A percentile compares a stretch with the other conserved stretches of the same genome.
These are phyloP conservation scores for Leptarthrus brevirostris DNA, from an alignment of 2,888 invertebrate species.

Conservation along the genomic window DNA sequence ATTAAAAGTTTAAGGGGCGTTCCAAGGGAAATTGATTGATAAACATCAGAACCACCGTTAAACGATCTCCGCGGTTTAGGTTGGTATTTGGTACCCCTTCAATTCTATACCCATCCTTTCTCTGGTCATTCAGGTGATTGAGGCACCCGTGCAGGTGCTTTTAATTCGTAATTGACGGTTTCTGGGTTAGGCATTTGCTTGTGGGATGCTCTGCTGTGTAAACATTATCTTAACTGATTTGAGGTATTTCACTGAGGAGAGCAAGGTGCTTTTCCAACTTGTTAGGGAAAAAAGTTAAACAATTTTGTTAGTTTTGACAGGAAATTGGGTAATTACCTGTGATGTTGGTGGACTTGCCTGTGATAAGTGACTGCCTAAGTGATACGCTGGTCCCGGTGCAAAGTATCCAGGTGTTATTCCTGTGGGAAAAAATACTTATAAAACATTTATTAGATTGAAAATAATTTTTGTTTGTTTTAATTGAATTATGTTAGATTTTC, in stretches of 20 bases:
- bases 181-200: neutral
- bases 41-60: conserved; percentile 32
- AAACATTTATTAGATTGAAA: neutral
- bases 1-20: conserved; percentile 34
- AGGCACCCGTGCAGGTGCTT: conserved; percentile 42
- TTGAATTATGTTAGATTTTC: too few species aligned
- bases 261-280: conserved; percentile 14
- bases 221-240: conserved; percentile 30
- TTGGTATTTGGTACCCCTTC: neutral
- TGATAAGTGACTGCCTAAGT: conserved; percentile 67
- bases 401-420: conserved; percentile 68
- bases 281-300: neutral
- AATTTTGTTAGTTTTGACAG: conserved; percentile 41
- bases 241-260: neutral
- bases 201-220: conserved; percentile 20
- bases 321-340: conserved; percentile 63
- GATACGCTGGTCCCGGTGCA: conserved; percentile 68
- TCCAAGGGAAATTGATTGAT: conserved; percentile 46
- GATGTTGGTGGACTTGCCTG: conserved; percentile 66
- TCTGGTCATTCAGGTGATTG: neutral
- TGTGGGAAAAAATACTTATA: conserved; percentile 58
- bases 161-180: conserved; percentile 19
- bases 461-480: neutral
- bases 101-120: neutral
- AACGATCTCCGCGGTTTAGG: conserved; percentile 2